Conservation (phyloP, 35 echinoderm and acorn worm genomes). For the Heliocidaris erythrogramma region DNA sequence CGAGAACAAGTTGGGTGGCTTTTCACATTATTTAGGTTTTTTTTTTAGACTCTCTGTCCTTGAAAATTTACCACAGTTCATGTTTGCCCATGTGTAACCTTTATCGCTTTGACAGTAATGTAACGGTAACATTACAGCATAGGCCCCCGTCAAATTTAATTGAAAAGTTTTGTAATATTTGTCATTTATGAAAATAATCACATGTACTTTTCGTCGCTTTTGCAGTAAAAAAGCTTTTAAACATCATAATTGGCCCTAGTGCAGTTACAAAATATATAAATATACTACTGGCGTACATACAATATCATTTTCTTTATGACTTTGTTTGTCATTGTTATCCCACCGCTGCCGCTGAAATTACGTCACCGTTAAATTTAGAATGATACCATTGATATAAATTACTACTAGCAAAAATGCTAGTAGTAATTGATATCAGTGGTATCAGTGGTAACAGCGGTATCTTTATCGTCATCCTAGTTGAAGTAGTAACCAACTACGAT, state of each 20-base stretch:
- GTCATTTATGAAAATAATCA: neutral
- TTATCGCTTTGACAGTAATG: neutral
- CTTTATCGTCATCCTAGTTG: no score
- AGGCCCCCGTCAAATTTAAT: neutral
- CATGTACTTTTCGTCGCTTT: no score
- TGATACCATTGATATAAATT: neutral
- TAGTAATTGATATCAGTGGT: no score
- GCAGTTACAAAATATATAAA: no score
- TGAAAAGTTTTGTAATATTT: neutral
- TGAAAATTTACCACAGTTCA: neutral
- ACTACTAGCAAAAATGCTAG: no score
- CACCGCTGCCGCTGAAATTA: neutral
- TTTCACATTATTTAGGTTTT: neutral
- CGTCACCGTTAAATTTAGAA: neutral
- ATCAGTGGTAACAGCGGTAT: no score
- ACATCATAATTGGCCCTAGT: no score
- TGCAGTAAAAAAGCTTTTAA: no score
- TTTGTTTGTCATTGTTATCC: neutral
- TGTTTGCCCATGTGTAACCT: neutral
- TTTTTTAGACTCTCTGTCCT: neutral
- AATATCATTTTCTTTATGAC: no score
- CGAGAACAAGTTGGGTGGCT: neutral
- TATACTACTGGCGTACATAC: no score
- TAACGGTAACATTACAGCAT: neutral
- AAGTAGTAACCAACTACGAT: no score